phyloP scores from a whole-genome alignment of 2,113 vertebrate species.

The Limnothrissa miodon region DNA sequence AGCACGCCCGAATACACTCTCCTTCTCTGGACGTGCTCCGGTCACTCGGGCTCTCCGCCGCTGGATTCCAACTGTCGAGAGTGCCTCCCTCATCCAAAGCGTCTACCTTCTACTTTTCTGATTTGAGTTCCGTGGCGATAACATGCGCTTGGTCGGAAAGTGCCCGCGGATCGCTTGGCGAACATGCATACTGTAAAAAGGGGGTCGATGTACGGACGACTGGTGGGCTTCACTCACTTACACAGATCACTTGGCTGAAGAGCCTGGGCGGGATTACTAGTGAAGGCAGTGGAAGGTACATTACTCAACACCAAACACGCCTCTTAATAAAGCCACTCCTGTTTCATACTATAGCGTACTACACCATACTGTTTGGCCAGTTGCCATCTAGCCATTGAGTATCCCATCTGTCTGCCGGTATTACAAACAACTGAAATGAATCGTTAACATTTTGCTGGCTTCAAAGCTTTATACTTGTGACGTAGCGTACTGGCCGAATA shows the following conservation, averaged over 20 bases:
- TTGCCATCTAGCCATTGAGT: background rate
- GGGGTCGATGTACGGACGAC: constrained; percentile 59
- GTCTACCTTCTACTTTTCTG: constrained; percentile 61
- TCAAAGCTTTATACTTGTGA: background rate
- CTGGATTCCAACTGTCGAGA: constrained; percentile 11
- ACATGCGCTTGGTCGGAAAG: constrained; percentile 65
- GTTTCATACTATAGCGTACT: constrained; percentile 31
- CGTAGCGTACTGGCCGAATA: background rate
- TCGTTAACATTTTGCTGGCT: background rate
- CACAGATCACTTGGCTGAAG: constrained; percentile 54
- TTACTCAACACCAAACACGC: constrained; percentile 41
- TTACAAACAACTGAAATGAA: background rate
- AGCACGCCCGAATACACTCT: constrained; percentile 53
- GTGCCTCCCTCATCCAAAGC: constrained; percentile 66
- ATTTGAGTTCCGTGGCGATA: constrained; percentile 59
- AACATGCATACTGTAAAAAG: constrained; percentile 72
- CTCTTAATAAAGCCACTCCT: constrained; percentile 54
- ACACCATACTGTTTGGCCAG: background rate
- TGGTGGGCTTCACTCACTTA: constrained; percentile 56
- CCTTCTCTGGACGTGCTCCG: constrained; percentile 35
- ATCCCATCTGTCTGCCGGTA: background rate
- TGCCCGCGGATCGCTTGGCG: constrained; percentile 62
- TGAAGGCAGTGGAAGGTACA: constrained; percentile 55
- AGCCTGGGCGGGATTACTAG: constrained; percentile 61
- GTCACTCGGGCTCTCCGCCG: constrained; percentile 49